A percentile compares a stretch with the other conserved stretches of the same genome.
phyloP scores from a whole-genome alignment of 2,113 vertebrate genomes.

The Baryphthengus martii region DNA sequence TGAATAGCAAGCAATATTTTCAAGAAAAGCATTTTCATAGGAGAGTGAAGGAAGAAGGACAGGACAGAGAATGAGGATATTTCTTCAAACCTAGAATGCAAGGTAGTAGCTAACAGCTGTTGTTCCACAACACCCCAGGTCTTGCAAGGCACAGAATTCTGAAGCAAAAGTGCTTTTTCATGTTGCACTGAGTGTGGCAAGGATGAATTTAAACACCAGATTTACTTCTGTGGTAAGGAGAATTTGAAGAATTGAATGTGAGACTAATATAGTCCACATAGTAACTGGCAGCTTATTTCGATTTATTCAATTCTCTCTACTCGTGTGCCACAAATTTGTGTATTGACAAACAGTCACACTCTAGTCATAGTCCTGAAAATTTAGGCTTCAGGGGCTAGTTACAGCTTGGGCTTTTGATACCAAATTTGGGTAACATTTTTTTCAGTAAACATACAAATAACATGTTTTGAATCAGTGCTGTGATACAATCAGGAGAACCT shows the following conservation, averaged over 20 bases:
- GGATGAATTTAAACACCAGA: background rate
- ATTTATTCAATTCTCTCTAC: background rate
- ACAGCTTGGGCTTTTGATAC: background rate
- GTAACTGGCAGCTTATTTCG: background rate
- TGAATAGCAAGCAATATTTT: background rate
- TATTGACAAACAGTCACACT: background rate
- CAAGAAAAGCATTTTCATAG: background rate
- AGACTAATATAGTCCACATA: background rate
- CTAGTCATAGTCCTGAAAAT: background rate
- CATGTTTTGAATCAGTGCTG: background rate
- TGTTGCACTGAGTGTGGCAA: background rate
- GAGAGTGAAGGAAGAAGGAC: background rate
- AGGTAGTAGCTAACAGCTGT: accelerated
- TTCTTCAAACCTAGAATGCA: background rate
- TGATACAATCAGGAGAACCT: background rate
- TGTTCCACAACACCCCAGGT: background rate
- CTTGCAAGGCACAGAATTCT: background rate
- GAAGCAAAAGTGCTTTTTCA: background rate
- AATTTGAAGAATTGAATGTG: background rate
- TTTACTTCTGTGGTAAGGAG: background rate
- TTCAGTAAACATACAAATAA: background rate
- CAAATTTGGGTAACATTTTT: background rate
- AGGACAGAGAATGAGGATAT: background rate
- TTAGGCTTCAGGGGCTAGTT: background rate
- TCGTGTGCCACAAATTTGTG: background rate